Conservation (phyloP, 2,888 invertebrate genomes). For the Xestia sexstrigata region DNA sequence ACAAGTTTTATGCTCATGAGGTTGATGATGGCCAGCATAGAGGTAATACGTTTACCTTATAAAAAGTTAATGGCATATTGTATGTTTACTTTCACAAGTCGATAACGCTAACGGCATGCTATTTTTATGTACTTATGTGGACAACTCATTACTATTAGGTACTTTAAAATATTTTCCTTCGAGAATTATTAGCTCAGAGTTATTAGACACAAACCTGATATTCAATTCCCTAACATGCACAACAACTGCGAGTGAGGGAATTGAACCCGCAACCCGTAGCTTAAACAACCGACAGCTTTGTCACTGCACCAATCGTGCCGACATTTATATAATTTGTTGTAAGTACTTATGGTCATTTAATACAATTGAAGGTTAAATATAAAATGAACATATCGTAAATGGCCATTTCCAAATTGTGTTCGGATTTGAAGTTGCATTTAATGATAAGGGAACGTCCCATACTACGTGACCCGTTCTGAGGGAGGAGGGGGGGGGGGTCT, state of each 20-base stretch:
- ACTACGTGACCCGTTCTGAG: too few relatives aligned
- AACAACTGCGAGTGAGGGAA: not conserved
- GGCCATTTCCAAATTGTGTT: not conserved
- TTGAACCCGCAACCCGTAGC: not conserved
- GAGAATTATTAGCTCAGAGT: not conserved
- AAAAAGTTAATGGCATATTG: not conserved
- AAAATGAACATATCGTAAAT: slow-evolving; percentile 10
- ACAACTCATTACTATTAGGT: not conserved
- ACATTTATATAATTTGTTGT: not conserved
- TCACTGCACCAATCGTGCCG: not conserved
- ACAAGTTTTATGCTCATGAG: not conserved
- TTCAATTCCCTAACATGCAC: not conserved
- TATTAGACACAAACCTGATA: not conserved
- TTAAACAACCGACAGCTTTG: not conserved
- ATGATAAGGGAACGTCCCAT: slow-evolving; percentile 11
- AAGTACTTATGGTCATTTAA: not conserved
- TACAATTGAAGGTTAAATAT: not conserved
- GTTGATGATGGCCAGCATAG: not conserved
- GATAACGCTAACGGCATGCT: not conserved
- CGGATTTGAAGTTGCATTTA: slow-evolving; percentile 3
- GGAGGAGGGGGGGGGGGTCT: too few relatives aligned
- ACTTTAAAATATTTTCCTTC: not conserved
- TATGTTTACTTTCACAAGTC: not conserved
- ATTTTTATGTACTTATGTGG: not conserved
- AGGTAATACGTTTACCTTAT: not conserved